Percentiles rank a stretch among this genome's conserved stretches.
Evolutionary conservation across 2,888 invertebrate genomes (phyloP).

Genomic region (Acronicta leporina): DNA sequence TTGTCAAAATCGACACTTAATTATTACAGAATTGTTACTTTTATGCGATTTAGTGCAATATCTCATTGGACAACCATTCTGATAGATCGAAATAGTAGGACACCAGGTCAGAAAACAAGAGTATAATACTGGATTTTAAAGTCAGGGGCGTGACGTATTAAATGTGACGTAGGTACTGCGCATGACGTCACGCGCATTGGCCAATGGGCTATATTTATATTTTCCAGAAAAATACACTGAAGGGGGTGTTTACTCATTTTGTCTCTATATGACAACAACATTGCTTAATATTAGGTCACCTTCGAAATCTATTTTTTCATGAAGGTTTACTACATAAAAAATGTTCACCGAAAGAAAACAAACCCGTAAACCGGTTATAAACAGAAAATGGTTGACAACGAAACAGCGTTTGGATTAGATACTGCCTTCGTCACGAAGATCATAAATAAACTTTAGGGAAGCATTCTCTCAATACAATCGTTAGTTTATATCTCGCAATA

Average conservation of each 20-base stretch:
- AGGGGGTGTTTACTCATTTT: conserved; percentile 8
- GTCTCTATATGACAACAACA: conserved; percentile 3
- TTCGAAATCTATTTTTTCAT: conserved; percentile 20
- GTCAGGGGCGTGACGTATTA: conserved; percentile 63
- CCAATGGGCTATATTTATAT: conserved; percentile 33
- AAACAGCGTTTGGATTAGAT: conserved; percentile 6
- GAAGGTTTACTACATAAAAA: conserved; percentile 6
- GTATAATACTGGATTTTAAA: conserved; percentile 28
- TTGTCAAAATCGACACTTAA: too few relatives aligned
- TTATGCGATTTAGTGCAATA: too few relatives aligned
- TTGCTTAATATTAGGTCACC: conserved; percentile 33
- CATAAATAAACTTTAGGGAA: not conserved
- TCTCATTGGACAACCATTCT: too few relatives aligned
- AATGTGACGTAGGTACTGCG: conserved; percentile 71
- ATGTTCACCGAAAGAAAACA: conserved; percentile 21
- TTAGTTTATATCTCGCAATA: not conserved
- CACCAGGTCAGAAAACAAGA: conserved; percentile 1
- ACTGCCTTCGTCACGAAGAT: conserved; percentile 1
- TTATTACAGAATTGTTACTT: too few relatives aligned
- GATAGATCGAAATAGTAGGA: too few relatives aligned
- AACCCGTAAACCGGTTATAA: conserved; percentile 20
- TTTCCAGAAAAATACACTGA: conserved; percentile 17
- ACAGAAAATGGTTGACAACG: conserved; percentile 4
- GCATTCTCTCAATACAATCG: not conserved
- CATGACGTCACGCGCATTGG: conserved; percentile 68